Conservation (phyloP, 1,140 invertebrate genomes). For the Brachionus koreanus region DNA sequence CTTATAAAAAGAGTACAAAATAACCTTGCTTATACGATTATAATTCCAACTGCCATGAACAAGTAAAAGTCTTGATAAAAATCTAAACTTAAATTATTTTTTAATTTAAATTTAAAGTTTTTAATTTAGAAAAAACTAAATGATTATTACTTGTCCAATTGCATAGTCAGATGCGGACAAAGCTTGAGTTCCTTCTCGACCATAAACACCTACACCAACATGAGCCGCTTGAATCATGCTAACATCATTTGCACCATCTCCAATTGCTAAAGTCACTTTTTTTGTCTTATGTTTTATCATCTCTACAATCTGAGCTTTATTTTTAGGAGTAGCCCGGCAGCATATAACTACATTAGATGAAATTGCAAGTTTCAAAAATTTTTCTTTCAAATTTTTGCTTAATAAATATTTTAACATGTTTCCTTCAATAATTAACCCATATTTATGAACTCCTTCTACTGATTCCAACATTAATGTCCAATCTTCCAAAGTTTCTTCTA, state of each 20-base stretch:
- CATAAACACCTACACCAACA: slow-evolving; percentile 90
- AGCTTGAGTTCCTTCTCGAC: slow-evolving; percentile 95
- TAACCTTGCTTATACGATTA: slow-evolving; percentile 89
- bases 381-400: slow-evolving; percentile 78
- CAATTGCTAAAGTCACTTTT: slow-evolving; percentile 82
- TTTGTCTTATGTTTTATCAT: slow-evolving; percentile 79
- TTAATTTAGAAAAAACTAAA: slow-evolving; percentile 78
- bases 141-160: slow-evolving; percentile 76
- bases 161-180: slow-evolving; percentile 96
- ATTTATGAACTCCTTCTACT: background rate
- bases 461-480: background rate
- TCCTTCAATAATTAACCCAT: slow-evolving; percentile 44
- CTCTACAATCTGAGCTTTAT: slow-evolving; percentile 87
- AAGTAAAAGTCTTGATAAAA: slow-evolving; percentile 68
- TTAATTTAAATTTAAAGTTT: background rate
- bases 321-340: slow-evolving; percentile 81
- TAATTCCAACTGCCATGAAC: slow-evolving; percentile 99
- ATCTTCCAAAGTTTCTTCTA: background rate
- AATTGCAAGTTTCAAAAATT: slow-evolving; percentile 87
- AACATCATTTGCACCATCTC: slow-evolving; percentile 98
- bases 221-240: slow-evolving; percentile 89
- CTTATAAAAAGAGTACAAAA: slow-evolving; percentile 98
- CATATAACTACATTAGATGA: slow-evolving; percentile 94
- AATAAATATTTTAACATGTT: slow-evolving; percentile 85
- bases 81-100: slow-evolving; percentile 66